phyloP scores from a whole-genome alignment of 2,888 invertebrate genomes.

The Saturnia japonica region DNA sequence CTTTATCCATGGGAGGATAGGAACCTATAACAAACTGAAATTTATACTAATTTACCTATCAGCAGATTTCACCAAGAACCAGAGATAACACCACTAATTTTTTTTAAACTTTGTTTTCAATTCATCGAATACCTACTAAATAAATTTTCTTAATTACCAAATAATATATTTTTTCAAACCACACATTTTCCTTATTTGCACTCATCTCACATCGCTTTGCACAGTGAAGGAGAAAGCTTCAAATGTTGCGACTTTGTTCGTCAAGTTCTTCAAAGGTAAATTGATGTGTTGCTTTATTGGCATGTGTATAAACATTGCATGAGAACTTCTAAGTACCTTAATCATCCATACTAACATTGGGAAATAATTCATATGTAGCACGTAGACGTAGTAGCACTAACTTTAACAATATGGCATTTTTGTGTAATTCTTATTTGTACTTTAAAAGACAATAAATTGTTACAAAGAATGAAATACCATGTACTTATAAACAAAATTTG shows the following conservation, averaged over 20 bases:
- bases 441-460: conserved; percentile 1
- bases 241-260: conserved; percentile 64
- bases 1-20: conserved; percentile 34
- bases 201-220: conserved; percentile 75
- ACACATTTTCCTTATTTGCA: conserved; percentile 41
- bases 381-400: conserved; percentile 35
- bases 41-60: conserved; percentile 24
- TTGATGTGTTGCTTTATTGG: conserved; percentile 77
- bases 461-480: conserved; percentile 62
- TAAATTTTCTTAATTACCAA: conserved; percentile 20
- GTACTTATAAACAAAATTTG: conserved; percentile 47
- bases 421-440: background rate
- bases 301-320: conserved; percentile 57
- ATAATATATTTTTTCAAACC: conserved; percentile 12
- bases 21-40: conserved; percentile 32
- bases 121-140: conserved; percentile 37
- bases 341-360: conserved; percentile 32
- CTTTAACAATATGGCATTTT: conserved; percentile 34
- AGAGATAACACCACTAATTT: conserved; percentile 21
- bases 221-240: conserved; percentile 75
- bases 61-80: conserved; percentile 12
- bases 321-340: conserved; percentile 35
- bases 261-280: conserved; percentile 73
- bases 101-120: conserved; percentile 22
- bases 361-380: conserved; percentile 24